Conservation (phyloP, 2,113 vertebrate genomes). For the Vidua chalybeata region DNA sequence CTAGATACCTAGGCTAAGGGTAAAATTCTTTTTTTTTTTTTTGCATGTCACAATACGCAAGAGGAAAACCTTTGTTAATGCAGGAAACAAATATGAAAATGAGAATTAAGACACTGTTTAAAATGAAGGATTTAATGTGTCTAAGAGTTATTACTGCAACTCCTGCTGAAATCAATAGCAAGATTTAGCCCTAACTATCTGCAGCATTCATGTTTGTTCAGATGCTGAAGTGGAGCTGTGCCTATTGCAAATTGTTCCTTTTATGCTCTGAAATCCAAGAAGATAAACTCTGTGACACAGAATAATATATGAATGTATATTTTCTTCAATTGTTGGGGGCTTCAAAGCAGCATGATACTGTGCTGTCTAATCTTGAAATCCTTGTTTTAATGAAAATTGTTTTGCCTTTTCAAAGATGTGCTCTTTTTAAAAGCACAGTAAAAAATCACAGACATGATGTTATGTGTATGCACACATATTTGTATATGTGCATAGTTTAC, state of each 20-base stretch:
- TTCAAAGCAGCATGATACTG: not conserved
- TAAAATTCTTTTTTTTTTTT: fast-evolving
- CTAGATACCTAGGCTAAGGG: not conserved
- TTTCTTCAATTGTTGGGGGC: not conserved
- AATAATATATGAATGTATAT: not conserved
- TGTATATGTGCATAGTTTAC: not conserved
- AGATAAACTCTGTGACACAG: slow-evolving; percentile 27
- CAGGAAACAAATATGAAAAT: not conserved
- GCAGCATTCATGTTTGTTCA: slow-evolving; percentile 1
- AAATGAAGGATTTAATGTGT: not conserved
- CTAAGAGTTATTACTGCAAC: not conserved
- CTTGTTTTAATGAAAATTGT: not conserved
- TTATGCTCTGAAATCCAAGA: slow-evolving; percentile 12
- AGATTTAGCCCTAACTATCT: not conserved
- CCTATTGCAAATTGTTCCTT: not conserved
- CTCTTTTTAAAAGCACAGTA: not conserved
- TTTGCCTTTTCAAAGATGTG: not conserved
- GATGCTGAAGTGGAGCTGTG: slow-evolving; percentile 17
- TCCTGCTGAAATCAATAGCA: not conserved
- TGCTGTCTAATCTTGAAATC: slow-evolving; percentile 8
- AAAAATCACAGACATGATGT: not conserved
- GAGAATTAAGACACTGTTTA: not conserved
- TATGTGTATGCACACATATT: not conserved
- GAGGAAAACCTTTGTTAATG: not conserved
- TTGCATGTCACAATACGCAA: not conserved